Evolutionary conservation across 2,888 invertebrate species (phyloP).

Genomic region (Drosophila histrio): DNA sequence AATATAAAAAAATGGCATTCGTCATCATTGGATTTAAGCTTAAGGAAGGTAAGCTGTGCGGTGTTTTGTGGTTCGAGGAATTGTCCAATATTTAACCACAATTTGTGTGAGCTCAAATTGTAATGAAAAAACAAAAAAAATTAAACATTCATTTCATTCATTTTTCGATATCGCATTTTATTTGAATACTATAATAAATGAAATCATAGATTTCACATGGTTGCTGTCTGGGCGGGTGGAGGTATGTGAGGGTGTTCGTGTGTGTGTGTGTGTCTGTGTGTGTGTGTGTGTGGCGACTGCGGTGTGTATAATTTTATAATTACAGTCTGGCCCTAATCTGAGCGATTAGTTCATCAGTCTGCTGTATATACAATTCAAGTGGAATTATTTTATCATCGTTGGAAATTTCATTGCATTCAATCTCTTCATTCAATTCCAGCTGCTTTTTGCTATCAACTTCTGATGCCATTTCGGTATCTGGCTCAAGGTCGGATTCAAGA

Average conservation of each 20-base stretch:
- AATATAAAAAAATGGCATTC: neutral
- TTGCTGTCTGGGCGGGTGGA: too few relatives aligned
- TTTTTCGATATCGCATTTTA: neutral
- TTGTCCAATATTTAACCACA: neutral
- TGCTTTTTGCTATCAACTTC: neutral
- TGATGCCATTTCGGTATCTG: neutral
- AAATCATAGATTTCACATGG: neutral
- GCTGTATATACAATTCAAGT: neutral
- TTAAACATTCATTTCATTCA: too few relatives aligned
- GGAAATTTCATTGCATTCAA: neutral
- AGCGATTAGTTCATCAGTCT: conserved; percentile 18
- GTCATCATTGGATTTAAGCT: neutral
- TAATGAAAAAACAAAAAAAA: neutral
- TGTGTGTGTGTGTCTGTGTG: too few relatives aligned
- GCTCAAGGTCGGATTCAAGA: neutral
- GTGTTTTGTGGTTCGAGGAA: neutral
- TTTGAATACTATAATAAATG: conserved; percentile 10
- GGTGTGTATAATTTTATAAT: neutral
- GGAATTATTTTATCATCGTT: neutral
- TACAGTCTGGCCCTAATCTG: neutral
- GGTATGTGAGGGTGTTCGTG: too few relatives aligned
- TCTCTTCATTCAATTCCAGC: neutral
- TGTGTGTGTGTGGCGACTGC: neutral
- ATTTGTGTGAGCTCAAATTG: neutral
- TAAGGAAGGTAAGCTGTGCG: neutral